Evolutionary conservation across 2,113 vertebrate genomes (phyloP).

Genomic region (Caretta caretta): DNA sequence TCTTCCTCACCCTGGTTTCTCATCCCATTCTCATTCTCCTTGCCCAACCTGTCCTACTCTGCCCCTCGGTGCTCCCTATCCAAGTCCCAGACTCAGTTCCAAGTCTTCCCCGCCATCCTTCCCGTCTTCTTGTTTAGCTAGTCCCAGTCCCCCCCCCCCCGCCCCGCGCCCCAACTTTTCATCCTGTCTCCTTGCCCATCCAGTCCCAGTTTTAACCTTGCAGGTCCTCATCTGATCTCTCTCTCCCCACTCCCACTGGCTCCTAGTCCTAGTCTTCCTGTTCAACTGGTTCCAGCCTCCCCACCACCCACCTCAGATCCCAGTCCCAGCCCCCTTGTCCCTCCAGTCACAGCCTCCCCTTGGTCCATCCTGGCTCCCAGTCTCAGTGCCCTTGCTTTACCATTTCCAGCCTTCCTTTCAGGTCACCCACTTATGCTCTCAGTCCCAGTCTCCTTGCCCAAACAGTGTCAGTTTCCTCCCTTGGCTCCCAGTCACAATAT

Average conservation of each 20-base stretch:
- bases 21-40: neutral
- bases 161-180: neutral
- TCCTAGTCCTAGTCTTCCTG: neutral
- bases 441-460: fast-evolving
- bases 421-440: neutral
- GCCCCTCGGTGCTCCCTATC: neutral
- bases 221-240: neutral
- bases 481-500: neutral
- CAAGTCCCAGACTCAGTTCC: neutral
- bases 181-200: neutral
- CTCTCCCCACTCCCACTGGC: neutral
- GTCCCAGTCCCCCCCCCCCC: neutral
- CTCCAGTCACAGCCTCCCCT: neutral
- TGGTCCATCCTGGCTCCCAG: fast-evolving
- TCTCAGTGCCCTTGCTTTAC: neutral
- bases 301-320: neutral
- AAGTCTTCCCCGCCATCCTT: neutral
- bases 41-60: neutral
- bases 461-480: neutral
- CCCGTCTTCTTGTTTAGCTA: neutral
- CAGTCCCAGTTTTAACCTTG: neutral
- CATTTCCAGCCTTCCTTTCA: neutral
- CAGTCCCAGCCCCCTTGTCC: neutral
- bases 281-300: neutral
- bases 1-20: neutral